A percentile compares a stretch with the other conserved stretches of the same genome.
phyloP scores from a whole-genome alignment of 2,113 vertebrate species.

The Machaerirhynchus nigripectus region DNA sequence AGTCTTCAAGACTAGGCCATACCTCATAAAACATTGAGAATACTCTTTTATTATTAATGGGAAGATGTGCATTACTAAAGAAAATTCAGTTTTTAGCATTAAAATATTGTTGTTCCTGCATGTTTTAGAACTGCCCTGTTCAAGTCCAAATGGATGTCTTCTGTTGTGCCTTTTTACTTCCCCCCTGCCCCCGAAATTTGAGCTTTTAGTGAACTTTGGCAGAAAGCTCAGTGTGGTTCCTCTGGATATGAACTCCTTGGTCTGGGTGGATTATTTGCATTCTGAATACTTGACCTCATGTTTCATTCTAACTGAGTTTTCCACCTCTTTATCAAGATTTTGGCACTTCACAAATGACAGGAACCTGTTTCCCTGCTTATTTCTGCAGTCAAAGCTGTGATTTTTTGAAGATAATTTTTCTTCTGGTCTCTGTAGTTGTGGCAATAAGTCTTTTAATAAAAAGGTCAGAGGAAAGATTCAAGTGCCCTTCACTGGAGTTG shows the following conservation, averaged over 20 bases:
- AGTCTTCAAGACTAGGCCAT: background rate
- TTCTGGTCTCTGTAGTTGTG: background rate
- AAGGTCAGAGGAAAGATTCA: background rate
- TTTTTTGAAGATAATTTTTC: background rate
- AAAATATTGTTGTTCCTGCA: background rate
- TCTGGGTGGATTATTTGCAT: constrained; percentile 32
- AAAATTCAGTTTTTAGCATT: background rate
- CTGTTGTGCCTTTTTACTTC: background rate
- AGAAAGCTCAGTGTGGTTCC: background rate
- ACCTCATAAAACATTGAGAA: constrained; percentile 18
- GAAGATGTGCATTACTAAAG: background rate
- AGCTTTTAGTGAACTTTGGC: background rate
- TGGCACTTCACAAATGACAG: background rate
- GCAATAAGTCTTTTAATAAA: background rate
- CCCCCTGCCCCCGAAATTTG: background rate
- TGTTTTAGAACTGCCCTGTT: background rate
- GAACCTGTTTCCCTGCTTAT: background rate
- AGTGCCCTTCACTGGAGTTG: background rate
- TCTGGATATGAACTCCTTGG: background rate
- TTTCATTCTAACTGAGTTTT: background rate
- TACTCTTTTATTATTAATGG: constrained; percentile 8
- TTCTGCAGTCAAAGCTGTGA: background rate
- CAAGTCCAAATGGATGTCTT: background rate
- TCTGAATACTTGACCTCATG: background rate
- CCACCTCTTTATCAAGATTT: background rate